Conservation (phyloP, 1,140 invertebrate genomes). For the Drosophila rufa region DNA sequence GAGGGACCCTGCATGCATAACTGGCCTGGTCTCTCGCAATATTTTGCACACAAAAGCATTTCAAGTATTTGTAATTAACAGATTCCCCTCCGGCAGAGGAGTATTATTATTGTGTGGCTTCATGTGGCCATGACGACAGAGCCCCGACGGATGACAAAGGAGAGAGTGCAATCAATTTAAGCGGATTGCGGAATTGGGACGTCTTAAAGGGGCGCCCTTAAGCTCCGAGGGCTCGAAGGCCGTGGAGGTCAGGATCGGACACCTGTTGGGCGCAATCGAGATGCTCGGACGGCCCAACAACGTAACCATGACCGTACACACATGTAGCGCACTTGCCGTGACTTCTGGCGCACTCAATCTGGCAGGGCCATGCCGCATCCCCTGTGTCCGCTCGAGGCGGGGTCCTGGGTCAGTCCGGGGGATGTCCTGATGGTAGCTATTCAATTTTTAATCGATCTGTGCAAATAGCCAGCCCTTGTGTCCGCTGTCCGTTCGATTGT, state of each 20-base stretch:
- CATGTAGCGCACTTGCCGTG: conserved; percentile 8
- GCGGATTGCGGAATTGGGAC: conserved; percentile 53
- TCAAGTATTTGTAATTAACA: conserved; percentile 77
- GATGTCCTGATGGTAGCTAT: conserved; percentile 53
- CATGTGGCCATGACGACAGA: conserved; percentile 32
- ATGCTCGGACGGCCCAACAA: conserved; percentile 11
- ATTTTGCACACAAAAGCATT: conserved; percentile 45
- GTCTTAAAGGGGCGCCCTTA: conserved; percentile 42
- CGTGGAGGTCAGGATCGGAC: conserved; percentile 26
- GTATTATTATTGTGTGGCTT: conserved; percentile 27
- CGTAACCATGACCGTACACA: conserved; percentile 18
- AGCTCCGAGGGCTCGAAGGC: conserved; percentile 16
- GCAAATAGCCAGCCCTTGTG: conserved; percentile 37
- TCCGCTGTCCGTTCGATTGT: conserved; percentile 27
- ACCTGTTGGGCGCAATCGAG: conserved; percentile 42
- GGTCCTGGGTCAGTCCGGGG: conserved; percentile 4
- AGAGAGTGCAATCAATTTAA: conserved; percentile 73
- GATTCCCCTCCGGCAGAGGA: conserved; percentile 29
- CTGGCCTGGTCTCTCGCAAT: conserved; percentile 36
- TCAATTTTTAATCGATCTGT: conserved; percentile 77
- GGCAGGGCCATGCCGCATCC: conserved; percentile 31
- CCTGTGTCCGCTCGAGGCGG: conserved; percentile 1
- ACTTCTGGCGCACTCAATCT: conserved; percentile 19
- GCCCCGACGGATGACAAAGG: conserved; percentile 2
- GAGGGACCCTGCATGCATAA: conserved; percentile 28